Percentiles rank a stretch among this genome's conserved stretches.
phyloP scores from a whole-genome alignment of 2,797 vertebrate species.

The Rhabdophis nuchalis region DNA sequence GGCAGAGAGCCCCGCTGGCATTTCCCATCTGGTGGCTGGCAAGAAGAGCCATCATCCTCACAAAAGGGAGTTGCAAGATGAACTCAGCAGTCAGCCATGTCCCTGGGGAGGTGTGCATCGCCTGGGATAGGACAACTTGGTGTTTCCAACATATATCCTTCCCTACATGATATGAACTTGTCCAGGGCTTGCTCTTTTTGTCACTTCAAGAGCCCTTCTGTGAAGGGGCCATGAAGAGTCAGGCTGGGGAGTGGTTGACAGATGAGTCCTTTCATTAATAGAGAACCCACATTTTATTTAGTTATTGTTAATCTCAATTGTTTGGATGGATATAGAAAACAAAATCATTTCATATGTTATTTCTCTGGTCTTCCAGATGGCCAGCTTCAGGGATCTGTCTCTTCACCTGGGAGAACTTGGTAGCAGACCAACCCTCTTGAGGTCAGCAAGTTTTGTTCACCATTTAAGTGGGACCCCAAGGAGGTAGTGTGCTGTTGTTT shows the following conservation, averaged over 20 bases:
- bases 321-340: not conserved
- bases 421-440: not conserved
- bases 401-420: not conserved
- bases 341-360: not conserved
- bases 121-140: not conserved
- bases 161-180: not conserved
- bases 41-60: not conserved
- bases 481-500: not conserved
- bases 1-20: not conserved
- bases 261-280: not conserved
- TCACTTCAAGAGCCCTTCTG: not conserved
- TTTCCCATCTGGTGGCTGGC: not conserved
- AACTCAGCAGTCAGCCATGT: not conserved
- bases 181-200: not conserved
- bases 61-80: not conserved
- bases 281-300: not conserved
- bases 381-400: not conserved
- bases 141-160: too few relatives aligned
- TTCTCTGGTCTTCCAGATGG: not conserved
- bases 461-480: not conserved
- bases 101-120: not conserved
- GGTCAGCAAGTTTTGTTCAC: not conserved
- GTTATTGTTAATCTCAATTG: not conserved
- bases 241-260: not conserved
- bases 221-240: not conserved